Evolutionary conservation across 1,140 invertebrate species (phyloP).

Genomic region (Temnothorax nylanderi): DNA sequence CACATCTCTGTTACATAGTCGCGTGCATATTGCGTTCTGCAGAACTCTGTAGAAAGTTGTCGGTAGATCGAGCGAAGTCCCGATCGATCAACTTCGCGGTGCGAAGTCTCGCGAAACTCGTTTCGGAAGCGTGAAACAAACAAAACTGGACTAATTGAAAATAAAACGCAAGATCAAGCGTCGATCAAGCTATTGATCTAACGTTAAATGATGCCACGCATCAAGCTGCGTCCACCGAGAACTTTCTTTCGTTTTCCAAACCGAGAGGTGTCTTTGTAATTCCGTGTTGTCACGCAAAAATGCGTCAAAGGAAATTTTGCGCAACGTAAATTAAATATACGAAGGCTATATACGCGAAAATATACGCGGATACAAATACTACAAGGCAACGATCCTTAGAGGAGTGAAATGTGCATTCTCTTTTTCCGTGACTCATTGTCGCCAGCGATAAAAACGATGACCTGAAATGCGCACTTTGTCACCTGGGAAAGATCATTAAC

Average conservation of each 20-base stretch:
- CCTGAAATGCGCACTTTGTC: neutral
- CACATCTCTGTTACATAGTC: neutral
- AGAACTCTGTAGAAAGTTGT: slow-evolving; percentile 29
- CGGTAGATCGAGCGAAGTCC: neutral
- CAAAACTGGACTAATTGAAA: neutral
- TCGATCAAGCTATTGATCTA: neutral
- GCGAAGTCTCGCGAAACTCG: neutral
- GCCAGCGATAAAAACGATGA: neutral
- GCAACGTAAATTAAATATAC: neutral
- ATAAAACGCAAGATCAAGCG: neutral
- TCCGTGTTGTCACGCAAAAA: neutral
- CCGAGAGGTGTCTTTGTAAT: neutral
- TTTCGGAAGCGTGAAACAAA: neutral
- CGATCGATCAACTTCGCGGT: neutral
- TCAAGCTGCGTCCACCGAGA: neutral
- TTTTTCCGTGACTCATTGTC: neutral
- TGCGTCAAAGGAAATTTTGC: neutral
- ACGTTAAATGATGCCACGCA: neutral
- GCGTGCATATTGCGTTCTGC: neutral
- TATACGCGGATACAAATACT: too few species aligned
- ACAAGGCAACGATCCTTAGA: neutral
- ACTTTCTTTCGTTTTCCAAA: neutral
- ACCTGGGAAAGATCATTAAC: slow-evolving; percentile 21
- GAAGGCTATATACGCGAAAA: too few species aligned
- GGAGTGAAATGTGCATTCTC: neutral